Evolutionary conservation across 30 jellyfish, hydroid and myxozoan species (phyloP), one percentile per base, ranked within the genome.

Genomic region (Haliclystus octoradiatus): DNA sequence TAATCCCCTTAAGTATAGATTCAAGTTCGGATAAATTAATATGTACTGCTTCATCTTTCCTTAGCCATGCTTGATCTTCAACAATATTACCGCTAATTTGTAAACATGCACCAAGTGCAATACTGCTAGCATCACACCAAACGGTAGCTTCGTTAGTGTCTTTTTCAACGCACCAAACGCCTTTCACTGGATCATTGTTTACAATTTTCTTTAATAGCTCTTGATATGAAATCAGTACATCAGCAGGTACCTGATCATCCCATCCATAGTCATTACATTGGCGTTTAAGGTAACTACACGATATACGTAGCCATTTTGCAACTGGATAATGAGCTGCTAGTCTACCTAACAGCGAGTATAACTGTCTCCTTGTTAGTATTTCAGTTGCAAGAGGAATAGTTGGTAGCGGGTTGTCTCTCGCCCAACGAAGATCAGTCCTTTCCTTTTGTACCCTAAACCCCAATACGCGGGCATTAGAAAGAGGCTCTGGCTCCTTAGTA

Each of bases 41-140:
- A 28, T 49, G 80, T 13, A 14, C 31, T 2, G 15, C 49, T 26
- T 70, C 80, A 22, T 70, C 80, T 28, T 70, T 49, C 46, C 70
- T 50, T 28, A 70, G 80, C 80, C 80, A 70, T 2, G 80, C 73
- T 23, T 61, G 52, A 70, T 70, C 80, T 31, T 70, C 80, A 46
- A 52, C 80, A 49, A 49, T 28, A 49, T 14, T 40, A 49, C 80
- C 72, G 27, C 51, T 31, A 14, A 70, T 49, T 49, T 70, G 70
- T 31, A 70, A 34, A 3, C 27, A 23, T 28, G 51, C 80, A 26
- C 80, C 80, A 19, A 52, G 24, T 19, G 73, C 80, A 1, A 70
- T n/a, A 15, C 47, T 32, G 80, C 80, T 70, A 53, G 73, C 80
- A 70, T 70, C 80, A 70, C 57, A 23, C 72, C 80, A 70, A 7